These are phyloP conservation scores for Pterocles gutturalis DNA, from an alignment of 2,113 vertebrate species.

Conservation along the genomic window DNA sequence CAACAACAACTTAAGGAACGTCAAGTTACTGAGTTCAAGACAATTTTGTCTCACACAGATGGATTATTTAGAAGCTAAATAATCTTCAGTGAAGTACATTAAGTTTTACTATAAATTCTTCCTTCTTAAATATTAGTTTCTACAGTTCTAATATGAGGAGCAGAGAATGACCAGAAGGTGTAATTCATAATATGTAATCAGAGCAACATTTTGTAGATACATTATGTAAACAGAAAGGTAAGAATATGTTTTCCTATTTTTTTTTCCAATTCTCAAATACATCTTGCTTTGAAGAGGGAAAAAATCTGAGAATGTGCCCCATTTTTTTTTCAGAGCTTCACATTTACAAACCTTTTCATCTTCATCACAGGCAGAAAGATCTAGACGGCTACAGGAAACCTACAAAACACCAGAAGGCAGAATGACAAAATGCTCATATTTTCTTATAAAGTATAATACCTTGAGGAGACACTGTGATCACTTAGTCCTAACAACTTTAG, in stretches of 20 bases:
- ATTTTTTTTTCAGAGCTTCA: background rate
- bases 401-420: slow-evolving; percentile 57
- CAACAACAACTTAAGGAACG: background rate
- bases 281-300: background rate
- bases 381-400: slow-evolving; percentile 89
- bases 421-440: background rate
- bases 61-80: background rate
- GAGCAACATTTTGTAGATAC: background rate
- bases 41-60: background rate
- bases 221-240: background rate
- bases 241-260: background rate
- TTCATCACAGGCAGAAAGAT: slow-evolving; percentile 88
- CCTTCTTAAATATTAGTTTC: background rate
- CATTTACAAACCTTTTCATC: slow-evolving; percentile 81
- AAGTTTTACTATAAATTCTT: background rate
- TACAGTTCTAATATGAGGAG: background rate
- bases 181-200: background rate
- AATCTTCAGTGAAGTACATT: background rate
- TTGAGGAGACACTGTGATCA: background rate
- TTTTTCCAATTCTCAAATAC: background rate
- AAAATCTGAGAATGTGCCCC: accelerated
- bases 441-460: background rate
- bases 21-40: background rate
- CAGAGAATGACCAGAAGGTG: background rate
- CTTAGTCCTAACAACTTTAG: background rate